Evolutionary conservation across 2,797 vertebrate genomes (phyloP).

Genomic region (Mus caroli): DNA sequence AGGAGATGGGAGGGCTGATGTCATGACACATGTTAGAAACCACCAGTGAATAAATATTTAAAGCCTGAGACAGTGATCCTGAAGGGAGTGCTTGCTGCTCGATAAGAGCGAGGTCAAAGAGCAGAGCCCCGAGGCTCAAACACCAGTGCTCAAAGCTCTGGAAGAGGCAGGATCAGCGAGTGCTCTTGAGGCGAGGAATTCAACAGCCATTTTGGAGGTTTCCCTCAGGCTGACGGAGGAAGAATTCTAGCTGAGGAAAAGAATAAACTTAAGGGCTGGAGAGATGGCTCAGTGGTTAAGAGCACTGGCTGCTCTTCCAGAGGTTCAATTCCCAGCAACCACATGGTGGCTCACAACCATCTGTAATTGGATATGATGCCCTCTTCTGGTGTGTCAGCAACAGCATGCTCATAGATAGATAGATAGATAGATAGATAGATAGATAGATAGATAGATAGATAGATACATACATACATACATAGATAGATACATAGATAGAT

Average conservation of each 20-base stretch:
- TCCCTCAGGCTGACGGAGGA: not conserved
- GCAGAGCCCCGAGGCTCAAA: not conserved
- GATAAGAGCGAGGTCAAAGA: not conserved
- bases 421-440: no score
- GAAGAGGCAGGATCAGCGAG: not conserved
- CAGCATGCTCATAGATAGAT: no score
- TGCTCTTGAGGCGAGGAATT: not conserved
- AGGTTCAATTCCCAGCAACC: no score
- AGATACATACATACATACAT: rapidly evolving
- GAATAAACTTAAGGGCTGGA: not conserved
- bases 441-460: no score
- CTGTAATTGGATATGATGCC: no score
- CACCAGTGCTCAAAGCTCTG: not conserved
- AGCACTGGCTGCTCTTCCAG: no score
- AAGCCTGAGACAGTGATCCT: not conserved
- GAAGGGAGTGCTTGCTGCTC: not conserved
- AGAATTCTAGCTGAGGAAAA: not conserved
- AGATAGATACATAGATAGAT: no score
- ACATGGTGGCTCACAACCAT: no score
- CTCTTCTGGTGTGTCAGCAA: no score
- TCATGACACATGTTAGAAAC: not conserved
- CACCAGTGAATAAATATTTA: not conserved
- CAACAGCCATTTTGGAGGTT: not conserved
- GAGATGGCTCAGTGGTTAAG: no score
- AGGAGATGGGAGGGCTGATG: not conserved